A percentile compares a stretch with the other conserved stretches of the same genome.
These are phyloP conservation scores for Alcedo atthis DNA, from an alignment of 2,797 vertebrate species.

Conservation along the genomic window DNA sequence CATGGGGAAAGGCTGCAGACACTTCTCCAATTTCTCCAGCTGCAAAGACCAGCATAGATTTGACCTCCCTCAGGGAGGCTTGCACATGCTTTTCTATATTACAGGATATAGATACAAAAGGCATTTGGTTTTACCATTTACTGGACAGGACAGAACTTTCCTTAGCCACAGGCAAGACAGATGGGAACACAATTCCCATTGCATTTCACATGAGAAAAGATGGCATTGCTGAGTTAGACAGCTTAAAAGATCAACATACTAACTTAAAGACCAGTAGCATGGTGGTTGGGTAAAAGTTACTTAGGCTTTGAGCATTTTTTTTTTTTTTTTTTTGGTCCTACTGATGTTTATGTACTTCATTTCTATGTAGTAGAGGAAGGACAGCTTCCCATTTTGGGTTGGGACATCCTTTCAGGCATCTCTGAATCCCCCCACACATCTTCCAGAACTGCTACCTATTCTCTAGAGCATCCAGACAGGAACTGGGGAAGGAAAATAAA, in stretches of 20 bases:
- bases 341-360: background rate
- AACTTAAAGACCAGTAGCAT: background rate
- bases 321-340: background rate
- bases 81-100: background rate
- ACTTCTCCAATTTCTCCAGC: slow-evolving; percentile 60
- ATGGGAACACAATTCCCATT: background rate
- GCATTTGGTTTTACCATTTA: slow-evolving; percentile 32
- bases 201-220: background rate
- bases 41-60: slow-evolving; percentile 4
- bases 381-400: background rate
- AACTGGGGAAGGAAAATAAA: background rate
- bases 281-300: background rate
- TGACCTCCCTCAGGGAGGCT: slow-evolving; percentile 40
- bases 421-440: background rate
- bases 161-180: slow-evolving; percentile 37
- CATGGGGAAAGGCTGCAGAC: background rate
- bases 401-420: background rate
- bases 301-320: background rate
- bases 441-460: background rate
- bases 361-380: background rate
- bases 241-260: background rate
- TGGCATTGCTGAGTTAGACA: background rate
- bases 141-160: background rate
- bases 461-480: background rate
- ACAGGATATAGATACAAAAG: slow-evolving; percentile 1